These are phyloP conservation scores for Hylaeus volcanicus DNA, from an alignment of 1,140 invertebrate genomes.

Conservation along the genomic window DNA sequence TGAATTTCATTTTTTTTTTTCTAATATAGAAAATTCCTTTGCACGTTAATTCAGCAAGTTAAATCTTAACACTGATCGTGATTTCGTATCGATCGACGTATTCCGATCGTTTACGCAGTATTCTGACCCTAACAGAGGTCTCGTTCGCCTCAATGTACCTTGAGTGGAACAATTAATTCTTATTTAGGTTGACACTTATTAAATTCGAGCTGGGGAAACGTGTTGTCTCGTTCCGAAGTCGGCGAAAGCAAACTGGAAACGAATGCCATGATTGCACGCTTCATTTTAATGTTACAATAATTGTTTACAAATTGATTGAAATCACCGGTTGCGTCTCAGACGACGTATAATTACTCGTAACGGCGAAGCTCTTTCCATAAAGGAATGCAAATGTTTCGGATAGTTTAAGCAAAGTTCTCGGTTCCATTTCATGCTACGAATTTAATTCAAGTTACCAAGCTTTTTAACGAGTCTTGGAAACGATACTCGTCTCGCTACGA, in stretches of 20 bases:
- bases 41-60: too few species aligned
- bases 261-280: background rate
- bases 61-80: background rate
- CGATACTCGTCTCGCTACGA: background rate
- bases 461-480: background rate
- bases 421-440: background rate
- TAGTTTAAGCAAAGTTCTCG: background rate
- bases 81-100: slow-evolving; percentile 9
- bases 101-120: background rate
- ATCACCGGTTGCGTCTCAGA: background rate
- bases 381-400: slow-evolving; percentile 6
- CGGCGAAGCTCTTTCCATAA: background rate
- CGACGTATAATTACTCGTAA: background rate
- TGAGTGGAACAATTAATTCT: slow-evolving; percentile 48
- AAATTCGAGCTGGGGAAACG: slow-evolving; percentile 16
- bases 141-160: slow-evolving; percentile 15
- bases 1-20: too few species aligned
- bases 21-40: too few species aligned
- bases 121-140: slow-evolving; percentile 24
- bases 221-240: background rate
- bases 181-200: slow-evolving; percentile 44
- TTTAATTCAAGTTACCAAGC: slow-evolving; percentile 14
- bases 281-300: background rate
- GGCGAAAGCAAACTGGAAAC: background rate
- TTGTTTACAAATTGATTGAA: background rate